Evolutionary conservation across 2,113 vertebrate species (phyloP).

Genomic region (Chlorocebus sabaeus): DNA sequence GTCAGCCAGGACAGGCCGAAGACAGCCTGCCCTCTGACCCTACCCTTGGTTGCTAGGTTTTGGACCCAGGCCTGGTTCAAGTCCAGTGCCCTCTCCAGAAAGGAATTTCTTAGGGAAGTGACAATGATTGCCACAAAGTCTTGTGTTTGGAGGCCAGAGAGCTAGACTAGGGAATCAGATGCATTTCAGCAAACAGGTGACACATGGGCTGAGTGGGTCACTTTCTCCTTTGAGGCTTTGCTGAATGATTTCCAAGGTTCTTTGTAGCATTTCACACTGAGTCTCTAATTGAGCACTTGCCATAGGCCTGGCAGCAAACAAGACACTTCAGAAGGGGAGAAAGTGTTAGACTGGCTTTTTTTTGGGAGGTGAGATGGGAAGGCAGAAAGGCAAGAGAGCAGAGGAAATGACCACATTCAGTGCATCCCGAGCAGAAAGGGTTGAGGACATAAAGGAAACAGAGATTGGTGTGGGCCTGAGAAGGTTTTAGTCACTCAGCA

Average conservation of each 20-base stretch:
- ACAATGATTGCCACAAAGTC: neutral
- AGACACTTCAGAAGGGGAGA: neutral
- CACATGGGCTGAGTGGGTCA: rapidly evolving
- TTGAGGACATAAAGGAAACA: neutral
- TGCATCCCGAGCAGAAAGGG: rapidly evolving
- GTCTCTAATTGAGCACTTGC: neutral
- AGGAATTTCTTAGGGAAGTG: neutral
- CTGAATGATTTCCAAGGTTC: neutral
- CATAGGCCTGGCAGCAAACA: neutral
- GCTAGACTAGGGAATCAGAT: neutral
- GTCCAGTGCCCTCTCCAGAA: neutral
- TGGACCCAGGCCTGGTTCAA: neutral
- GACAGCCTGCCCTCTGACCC: neutral
- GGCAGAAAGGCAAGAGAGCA: too few relatives aligned
- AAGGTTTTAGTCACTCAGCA: neutral
- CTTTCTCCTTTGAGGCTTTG: rapidly evolving
- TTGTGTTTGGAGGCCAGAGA: neutral
- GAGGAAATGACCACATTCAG: neutral
- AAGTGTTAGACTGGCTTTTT: neutral
- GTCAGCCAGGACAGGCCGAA: rapidly evolving
- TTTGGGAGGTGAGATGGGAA: too few relatives aligned
- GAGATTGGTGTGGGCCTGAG: rapidly evolving
- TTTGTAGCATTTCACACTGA: neutral
- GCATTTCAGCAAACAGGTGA: neutral
- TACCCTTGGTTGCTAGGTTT: neutral